Conservation (phyloP, 2,888 invertebrate genomes). For the Listrodromus nycthemerus region DNA sequence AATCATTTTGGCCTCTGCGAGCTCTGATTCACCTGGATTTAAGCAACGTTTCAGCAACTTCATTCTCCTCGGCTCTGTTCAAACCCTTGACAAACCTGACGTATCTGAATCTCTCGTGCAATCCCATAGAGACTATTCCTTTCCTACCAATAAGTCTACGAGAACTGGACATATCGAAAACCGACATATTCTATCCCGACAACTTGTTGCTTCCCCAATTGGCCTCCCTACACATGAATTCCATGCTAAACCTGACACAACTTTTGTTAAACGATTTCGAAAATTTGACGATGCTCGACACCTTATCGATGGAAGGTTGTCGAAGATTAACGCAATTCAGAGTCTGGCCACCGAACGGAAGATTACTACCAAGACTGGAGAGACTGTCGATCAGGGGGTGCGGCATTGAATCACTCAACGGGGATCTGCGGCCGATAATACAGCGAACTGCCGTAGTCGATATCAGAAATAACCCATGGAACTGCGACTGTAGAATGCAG, state of each 20-base stretch:
- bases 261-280: conserved; percentile 87
- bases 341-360: conserved; percentile 83
- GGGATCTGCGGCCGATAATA: conserved; percentile 84
- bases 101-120: conserved; percentile 81
- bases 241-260: conserved; percentile 85
- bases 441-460: conserved; percentile 85
- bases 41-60: conserved; percentile 76
- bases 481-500: conserved; percentile 87
- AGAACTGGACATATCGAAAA: conserved; percentile 88
- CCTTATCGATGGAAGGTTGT: conserved; percentile 86
- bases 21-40: conserved; percentile 76
- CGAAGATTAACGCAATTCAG: conserved; percentile 85
- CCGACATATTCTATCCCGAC: conserved; percentile 85
- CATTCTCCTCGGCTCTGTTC: conserved; percentile 77
- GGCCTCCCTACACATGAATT: conserved; percentile 86
- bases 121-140: conserved; percentile 86
- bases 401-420: conserved; percentile 83
- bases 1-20: conserved; percentile 77
- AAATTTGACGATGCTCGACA: conserved; percentile 85
- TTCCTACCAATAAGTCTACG: conserved; percentile 86
- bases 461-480: conserved; percentile 88
- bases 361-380: conserved; percentile 85
- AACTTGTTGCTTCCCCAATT: conserved; percentile 85
- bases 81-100: conserved; percentile 76
- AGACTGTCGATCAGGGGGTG: conserved; percentile 85